Base-by-base conservation (phyloP, 2,113 vertebrate genomes). In the Eudyptes chrysolophus region DNA sequence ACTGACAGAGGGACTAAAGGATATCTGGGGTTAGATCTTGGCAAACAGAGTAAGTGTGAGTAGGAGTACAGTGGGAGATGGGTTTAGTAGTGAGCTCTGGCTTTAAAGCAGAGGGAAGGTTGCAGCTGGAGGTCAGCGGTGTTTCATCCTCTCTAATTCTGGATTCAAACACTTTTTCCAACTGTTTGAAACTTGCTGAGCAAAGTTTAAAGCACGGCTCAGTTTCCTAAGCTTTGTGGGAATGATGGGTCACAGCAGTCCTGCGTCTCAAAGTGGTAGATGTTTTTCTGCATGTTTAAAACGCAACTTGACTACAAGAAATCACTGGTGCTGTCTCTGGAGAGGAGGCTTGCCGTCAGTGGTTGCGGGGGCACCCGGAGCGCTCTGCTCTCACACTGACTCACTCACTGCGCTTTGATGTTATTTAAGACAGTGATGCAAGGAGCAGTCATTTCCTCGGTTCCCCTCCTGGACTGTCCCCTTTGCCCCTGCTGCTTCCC, bases 131-230 rank as follows among this genome's bases (percentile, higher is more conserved):
- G 93, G 78, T 80, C 84, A 88, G 74, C 66, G 36, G 24, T 2
- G 10, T 86, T 90, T 90, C 88, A 77, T 92, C 92, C 82, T 58
- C 87, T 51, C 78, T 40, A 66, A 22, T 65, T 87, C 70, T 27
- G 70, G 70, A 57, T 94, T 94, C 93, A 96, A 93, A 93, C 65
- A 27, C 27, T n/a, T 90, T 38, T 66, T 76, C 26, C 55, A 90
- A 70, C 62, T 52, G 32, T 55, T 92, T 86, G 87, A 93, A 93
- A n/a, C 87, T 77, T 29, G 29, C 92, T 62, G 66, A 80, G 89
- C 22, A 29, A 34, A 80, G 42, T 77, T 80, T 16, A 96, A 93
- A 92, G 71, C 82, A 25, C 7, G 0, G 55, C 75, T 94, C 62
- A 5, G 18, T 58, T 89, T 76, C 36, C 81, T 55, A 24, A 38